Conservation (phyloP, 2,888 invertebrate species). For the Drosophila subquinaria region DNA sequence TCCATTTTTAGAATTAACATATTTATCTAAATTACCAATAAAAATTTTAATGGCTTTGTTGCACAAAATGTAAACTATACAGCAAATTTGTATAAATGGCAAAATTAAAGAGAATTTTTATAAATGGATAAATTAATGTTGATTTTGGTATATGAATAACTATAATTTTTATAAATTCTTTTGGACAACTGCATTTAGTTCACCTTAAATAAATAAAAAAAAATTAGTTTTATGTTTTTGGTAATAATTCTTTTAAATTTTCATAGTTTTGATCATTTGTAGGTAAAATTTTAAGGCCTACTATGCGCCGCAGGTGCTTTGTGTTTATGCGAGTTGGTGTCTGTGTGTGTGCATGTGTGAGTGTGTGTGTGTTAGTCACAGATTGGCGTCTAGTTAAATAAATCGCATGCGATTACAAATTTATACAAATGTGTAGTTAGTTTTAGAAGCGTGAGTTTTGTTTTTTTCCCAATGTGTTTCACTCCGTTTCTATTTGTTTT, state of each 20-base stretch:
- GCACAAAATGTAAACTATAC: conserved; percentile 3
- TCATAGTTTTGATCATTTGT: conserved; percentile 1
- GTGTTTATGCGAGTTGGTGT: not conserved
- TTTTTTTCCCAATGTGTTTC: conserved; percentile 13
- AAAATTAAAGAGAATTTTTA: not conserved
- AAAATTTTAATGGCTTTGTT: conserved; percentile 5
- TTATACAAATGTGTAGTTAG: conserved; percentile 47
- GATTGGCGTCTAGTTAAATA: conserved; percentile 64
- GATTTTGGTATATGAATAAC: no score
- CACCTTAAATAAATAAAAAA: no score
- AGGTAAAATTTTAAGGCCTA: conserved; percentile 29
- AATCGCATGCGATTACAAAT: conserved; percentile 79
- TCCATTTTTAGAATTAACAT: conserved; percentile 13
- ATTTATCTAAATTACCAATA: conserved; percentile 6
- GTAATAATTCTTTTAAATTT: not conserved
- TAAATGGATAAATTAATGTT: not conserved
- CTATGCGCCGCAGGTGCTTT: conserved; percentile 27
- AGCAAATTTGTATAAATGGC: not conserved
- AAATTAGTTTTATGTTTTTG: not conserved
- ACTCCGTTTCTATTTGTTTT: conserved; percentile 14
- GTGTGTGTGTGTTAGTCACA: conserved; percentile 25
- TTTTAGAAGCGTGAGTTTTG: conserved; percentile 41
- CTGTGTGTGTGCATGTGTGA: conserved; percentile 1
- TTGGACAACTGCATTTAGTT: no score
- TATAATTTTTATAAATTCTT: no score